Evolutionary conservation across 2,888 invertebrate species (phyloP).

Genomic region (Drosophila neotestacea): DNA sequence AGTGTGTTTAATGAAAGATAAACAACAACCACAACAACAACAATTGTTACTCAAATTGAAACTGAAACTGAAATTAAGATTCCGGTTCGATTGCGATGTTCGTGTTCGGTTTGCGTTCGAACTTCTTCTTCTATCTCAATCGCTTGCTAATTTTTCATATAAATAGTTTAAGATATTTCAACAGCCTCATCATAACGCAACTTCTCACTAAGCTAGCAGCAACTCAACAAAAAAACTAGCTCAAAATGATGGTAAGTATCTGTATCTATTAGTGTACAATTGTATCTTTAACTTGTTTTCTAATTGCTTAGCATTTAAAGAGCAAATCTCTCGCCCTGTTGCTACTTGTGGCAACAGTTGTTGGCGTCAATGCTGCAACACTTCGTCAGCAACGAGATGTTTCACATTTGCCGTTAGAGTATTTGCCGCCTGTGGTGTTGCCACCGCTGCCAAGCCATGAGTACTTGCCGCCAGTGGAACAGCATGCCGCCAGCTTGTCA

Average conservation of each 20-base stretch:
- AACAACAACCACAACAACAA: constrained; percentile 15
- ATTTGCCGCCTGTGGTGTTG: constrained; percentile 75
- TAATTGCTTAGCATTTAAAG: constrained; percentile 26
- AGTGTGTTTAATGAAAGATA: constrained; percentile 48
- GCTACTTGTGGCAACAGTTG: constrained; percentile 25
- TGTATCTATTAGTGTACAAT: not conserved
- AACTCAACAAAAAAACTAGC: constrained; percentile 1
- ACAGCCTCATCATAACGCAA: constrained; percentile 66
- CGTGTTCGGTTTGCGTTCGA: constrained; percentile 27
- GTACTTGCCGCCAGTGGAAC: constrained; percentile 78
- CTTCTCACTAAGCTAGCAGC: constrained; percentile 26
- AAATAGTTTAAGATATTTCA: constrained; percentile 75
- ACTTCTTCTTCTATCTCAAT: constrained; percentile 37
- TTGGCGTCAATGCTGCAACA: constrained; percentile 25
- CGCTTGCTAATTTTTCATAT: constrained; percentile 79
- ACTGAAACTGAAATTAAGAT: constrained; percentile 38
- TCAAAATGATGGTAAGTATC: constrained; percentile 54
- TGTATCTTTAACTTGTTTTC: not conserved
- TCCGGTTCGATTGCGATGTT: constrained; percentile 46
- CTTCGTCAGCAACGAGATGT: constrained; percentile 78
- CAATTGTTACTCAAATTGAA: constrained; percentile 14
- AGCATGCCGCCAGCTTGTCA: constrained; percentile 63
- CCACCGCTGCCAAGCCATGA: constrained; percentile 75
- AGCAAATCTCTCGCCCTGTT: constrained; percentile 15
- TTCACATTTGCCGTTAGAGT: constrained; percentile 73